These are phyloP conservation scores for Thalassoma bifasciatum DNA, from an alignment of 2,113 vertebrate species.

Conservation along the genomic window DNA sequence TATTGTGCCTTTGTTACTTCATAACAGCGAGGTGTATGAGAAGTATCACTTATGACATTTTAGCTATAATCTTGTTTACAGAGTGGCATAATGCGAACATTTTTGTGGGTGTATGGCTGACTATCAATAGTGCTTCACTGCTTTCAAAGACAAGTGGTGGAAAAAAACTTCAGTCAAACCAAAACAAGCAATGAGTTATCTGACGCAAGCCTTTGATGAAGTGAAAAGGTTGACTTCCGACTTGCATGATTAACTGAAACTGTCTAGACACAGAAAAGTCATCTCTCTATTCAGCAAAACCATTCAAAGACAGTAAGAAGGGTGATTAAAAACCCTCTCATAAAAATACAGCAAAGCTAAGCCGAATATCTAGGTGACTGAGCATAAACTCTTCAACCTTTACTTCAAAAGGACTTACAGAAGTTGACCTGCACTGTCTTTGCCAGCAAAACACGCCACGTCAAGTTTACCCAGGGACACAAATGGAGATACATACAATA, in stretches of 20 bases:
- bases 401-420: slow-evolving; percentile 42
- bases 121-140: slow-evolving; percentile 5
- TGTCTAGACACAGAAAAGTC: slow-evolving; percentile 60
- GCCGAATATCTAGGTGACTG: slow-evolving; percentile 11
- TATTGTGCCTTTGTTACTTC: too few relatives aligned
- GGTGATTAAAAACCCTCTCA: neutral
- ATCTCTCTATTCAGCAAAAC: slow-evolving; percentile 40
- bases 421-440: slow-evolving; percentile 39
- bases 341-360: slow-evolving; percentile 10
- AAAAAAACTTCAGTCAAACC: slow-evolving; percentile 36
- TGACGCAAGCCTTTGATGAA: slow-evolving; percentile 46
- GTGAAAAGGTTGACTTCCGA: slow-evolving; percentile 55
- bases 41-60: slow-evolving; percentile 18
- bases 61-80: slow-evolving; percentile 11
- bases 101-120: neutral
- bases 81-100: slow-evolving; percentile 19
- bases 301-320: slow-evolving; percentile 35
- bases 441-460: slow-evolving; percentile 38
- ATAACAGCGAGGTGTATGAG: too few relatives aligned
- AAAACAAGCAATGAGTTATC: slow-evolving; percentile 49
- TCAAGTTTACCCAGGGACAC: slow-evolving; percentile 23
- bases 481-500: slow-evolving; percentile 26
- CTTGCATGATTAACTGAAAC: slow-evolving; percentile 54
- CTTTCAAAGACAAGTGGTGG: slow-evolving; percentile 36
- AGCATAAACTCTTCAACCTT: slow-evolving; percentile 47